Base-by-base conservation (phyloP, 2,888 invertebrate species). In the Cryptocephalus primarius region DNA sequence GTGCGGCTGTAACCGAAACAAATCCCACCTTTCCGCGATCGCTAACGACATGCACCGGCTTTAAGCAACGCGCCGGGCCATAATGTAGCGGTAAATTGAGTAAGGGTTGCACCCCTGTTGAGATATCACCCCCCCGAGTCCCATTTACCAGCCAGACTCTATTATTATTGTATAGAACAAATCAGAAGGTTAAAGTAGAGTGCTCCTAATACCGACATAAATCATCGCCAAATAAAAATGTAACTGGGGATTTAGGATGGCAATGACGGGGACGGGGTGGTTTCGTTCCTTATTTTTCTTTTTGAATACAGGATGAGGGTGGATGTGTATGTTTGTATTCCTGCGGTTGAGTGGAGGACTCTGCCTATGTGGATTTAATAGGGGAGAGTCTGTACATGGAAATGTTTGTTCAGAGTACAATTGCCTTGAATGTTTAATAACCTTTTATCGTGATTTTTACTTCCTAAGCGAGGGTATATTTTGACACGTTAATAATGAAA, bases 111-210 rank as follows among this genome's bases (percentile, higher is more conserved):
- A 40, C 50, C 48, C 59, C 58, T 51, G 60, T 60, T 68, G 70
- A 70, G 65, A 63, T 69, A 70, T 70, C 67, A 69, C 68, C 65
- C 70, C 69, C 70, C 44, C 54, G 69, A 63, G 70, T 62, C 66
- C 68, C 70, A 69, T 70, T 69, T 67, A 65, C 65, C 67, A 63
- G 66, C 63, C 68, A 65, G 66, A 68, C 69, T 70, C 70, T 70
- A 70, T 70, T 70, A 70, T 70, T 69, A 70, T 70, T 70, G 69
- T 69, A 70, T 68, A 67, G 70, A 70, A 69, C 70, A 70, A 70
- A 70, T 70, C 70, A 69, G 68, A 66, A 68, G 67, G 69, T 69
- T 68, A 66, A 67, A 63, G 65, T 60, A 61, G 68, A 69, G 67
- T 66, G 67, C 45, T 62, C 67, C 63, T 70, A 70, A 70, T 70